A percentile compares a stretch with the other conserved stretches of the same genome.
phyloP scores from a whole-genome alignment of 1,140 invertebrate genomes.

The Trichomalopsis sarcophagae region DNA sequence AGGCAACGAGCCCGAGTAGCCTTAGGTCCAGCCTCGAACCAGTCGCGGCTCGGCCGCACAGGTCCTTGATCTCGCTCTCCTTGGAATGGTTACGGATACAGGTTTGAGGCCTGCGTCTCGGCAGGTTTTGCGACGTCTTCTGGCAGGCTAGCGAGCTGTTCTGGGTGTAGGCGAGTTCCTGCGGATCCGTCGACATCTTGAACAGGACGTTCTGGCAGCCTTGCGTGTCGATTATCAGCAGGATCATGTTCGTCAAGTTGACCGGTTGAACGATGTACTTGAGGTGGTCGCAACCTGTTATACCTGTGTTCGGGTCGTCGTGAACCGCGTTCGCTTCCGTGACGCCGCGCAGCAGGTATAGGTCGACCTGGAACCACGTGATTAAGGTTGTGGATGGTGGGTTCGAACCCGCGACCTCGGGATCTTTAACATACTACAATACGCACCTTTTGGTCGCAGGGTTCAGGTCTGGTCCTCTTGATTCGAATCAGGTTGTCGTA shows the following conservation, averaged over 20 bases:
- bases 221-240: conserved; percentile 85
- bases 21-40: conserved; percentile 56
- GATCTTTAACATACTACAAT: not conserved
- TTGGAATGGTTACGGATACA: conserved; percentile 83
- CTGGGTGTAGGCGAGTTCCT: conserved; percentile 78
- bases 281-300: conserved; percentile 71
- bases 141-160: conserved; percentile 79
- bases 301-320: conserved; percentile 64
- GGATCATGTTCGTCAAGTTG: conserved; percentile 87
- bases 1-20: conserved; percentile 54
- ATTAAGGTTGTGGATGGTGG: not conserved
- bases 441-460: conserved; percentile 84
- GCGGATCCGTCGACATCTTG: conserved; percentile 76
- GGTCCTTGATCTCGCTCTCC: conserved; percentile 77
- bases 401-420: no score
- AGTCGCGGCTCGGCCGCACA: conserved; percentile 64
- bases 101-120: conserved; percentile 78
- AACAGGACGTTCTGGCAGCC: conserved; percentile 74
- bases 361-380: conserved; percentile 60
- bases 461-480: conserved; percentile 85
- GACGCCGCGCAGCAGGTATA: conserved; percentile 69
- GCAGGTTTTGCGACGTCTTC: conserved; percentile 77
- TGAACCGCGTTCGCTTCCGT: conserved; percentile 60
- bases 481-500: conserved; percentile 80
- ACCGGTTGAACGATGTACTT: conserved; percentile 88